Base-by-base conservation (phyloP, 1,140 invertebrate genomes). In the Cydia strobilella region DNA sequence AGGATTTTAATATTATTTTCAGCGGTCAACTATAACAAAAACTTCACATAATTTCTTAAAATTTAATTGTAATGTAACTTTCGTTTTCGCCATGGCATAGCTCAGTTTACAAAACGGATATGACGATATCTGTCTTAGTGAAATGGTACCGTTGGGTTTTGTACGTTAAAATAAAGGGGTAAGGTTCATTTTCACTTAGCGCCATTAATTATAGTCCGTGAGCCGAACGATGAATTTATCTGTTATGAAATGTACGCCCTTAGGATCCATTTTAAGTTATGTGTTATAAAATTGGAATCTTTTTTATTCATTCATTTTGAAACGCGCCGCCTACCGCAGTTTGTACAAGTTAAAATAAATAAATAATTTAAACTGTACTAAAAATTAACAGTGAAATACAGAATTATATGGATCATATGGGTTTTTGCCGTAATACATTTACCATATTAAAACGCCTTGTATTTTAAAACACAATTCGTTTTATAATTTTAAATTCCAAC, bases 81-180 rank as follows among this genome's bases (percentile, higher is more conserved):
- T 39, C 31, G 31, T 35, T n/a, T 5, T 3, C 63, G 27, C 65
- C 65, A n/a, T 69, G 35, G 23, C 20, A 69, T 69, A 69, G 65
- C 65, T 69, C 65, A 69, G 65, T 69, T 69, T 69, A 69, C 65
- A 42, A 18, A 35, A 35, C 27, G 65, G 65, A 69, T 69, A 69
- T 69, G 31, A 10, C 13, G 31, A 69, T 69, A 69, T 69, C 65
- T 69, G 65, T 35, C 65, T 18, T 69, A 69, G 65, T 69, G 65
- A 69, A 69, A 69, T 69, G 65, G 65, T 69, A 69, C 65, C 65
- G 65, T 39, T 69, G 65, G 65, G 65, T 39, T 69, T 69, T 69
- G 65, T 69, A 69, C 65, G 65, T 69, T 69, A 66, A 66, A 31
- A 35, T 69, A 69, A 39, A 42, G 12, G 65, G 65, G 31, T 35